These are phyloP conservation scores for Achlya flavicornis DNA, from an alignment of 2,888 invertebrate species.

Conservation along the genomic window DNA sequence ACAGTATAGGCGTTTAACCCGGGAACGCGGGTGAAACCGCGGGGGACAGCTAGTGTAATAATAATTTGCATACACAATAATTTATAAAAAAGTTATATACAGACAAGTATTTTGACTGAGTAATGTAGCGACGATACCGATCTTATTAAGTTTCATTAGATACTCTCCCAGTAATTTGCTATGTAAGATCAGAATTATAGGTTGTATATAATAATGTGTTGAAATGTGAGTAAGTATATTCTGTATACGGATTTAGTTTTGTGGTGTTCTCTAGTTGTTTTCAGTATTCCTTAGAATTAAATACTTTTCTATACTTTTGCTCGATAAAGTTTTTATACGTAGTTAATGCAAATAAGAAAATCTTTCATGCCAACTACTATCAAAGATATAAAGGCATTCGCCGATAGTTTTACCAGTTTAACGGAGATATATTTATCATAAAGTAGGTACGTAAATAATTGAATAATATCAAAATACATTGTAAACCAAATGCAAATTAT, in stretches of 20 bases:
- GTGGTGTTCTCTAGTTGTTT: not conserved
- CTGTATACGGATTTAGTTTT: not conserved
- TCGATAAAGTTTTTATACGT: not conserved
- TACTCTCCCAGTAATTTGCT: not conserved
- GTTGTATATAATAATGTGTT: not conserved
- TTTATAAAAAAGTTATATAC: not conserved
- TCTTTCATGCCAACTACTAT: too few species aligned
- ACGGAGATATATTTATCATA: not conserved
- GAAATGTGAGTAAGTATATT: not conserved
- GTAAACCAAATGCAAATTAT: constrained; percentile 14
- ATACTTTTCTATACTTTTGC: not conserved
- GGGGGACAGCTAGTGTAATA: too few species aligned
- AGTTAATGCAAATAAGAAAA: too few species aligned
- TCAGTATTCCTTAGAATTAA: not conserved
- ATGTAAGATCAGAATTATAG: not conserved
- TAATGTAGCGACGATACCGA: not conserved
- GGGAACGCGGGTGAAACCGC: too few species aligned
- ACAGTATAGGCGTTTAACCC: too few species aligned
- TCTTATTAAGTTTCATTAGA: not conserved
- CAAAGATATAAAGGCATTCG: too few species aligned
- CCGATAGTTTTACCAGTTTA: not conserved
- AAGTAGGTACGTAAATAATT: not conserved
- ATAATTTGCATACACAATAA: not conserved
- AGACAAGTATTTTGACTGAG: not conserved
- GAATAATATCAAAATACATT: not conserved